These are phyloP conservation scores for Serranus cabrilla DNA, from an alignment of 2,797 vertebrate species.

Conservation along the genomic window DNA sequence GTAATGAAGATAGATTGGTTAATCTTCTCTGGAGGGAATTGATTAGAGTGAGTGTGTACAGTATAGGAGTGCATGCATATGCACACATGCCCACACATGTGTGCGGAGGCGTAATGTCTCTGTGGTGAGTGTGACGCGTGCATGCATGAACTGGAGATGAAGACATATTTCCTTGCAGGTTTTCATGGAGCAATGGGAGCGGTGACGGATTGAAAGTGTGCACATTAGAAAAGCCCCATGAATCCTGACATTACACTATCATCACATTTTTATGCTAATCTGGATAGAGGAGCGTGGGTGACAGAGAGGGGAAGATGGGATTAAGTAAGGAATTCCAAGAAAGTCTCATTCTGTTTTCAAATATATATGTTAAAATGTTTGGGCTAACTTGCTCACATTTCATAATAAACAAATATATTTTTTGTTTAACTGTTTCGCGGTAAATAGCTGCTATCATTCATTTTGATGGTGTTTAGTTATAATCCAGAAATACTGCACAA, in stretches of 20 bases:
- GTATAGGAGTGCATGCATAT: not conserved
- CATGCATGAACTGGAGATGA: constrained; percentile 20
- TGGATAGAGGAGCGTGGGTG: constrained; percentile 21
- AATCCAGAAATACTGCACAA: not conserved
- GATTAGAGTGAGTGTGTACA: constrained; percentile 31
- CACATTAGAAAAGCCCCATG: constrained; percentile 61
- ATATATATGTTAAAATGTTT: not conserved
- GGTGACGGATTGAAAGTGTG: constrained; percentile 53
- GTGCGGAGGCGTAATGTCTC: constrained; percentile 26
- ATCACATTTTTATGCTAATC: constrained; percentile 68
- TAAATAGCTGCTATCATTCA: not conserved
- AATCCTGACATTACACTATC: constrained; percentile 56
- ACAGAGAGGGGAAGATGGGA: constrained; percentile 18
- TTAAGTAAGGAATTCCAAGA: constrained; percentile 18
- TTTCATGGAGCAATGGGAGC: constrained; percentile 32
- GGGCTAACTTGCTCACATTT: not conserved
- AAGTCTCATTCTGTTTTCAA: not conserved
- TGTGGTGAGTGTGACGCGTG: constrained; percentile 18
- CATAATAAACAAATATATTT: not conserved
- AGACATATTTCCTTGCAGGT: constrained; percentile 44
- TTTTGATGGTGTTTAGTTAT: not conserved
- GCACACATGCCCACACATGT: not conserved
- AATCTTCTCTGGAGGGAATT: constrained; percentile 50
- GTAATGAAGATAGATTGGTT: constrained; percentile 64
- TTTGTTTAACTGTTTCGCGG: too few relatives aligned